Conservation (phyloP, 2,888 invertebrate genomes). For the Rhimphoctona megacephalus region DNA sequence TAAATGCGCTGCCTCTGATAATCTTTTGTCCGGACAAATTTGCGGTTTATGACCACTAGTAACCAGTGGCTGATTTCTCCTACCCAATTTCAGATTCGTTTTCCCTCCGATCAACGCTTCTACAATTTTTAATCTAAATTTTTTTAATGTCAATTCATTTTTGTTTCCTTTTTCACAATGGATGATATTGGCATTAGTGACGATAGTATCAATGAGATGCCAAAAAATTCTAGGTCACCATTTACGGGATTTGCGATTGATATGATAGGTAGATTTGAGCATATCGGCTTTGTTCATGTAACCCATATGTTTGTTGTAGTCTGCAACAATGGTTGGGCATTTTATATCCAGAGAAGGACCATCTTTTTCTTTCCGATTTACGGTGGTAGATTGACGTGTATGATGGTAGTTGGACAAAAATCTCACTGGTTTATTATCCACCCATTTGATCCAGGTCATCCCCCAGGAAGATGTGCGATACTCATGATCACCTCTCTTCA, state of each 20-base stretch:
- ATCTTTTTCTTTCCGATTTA: constrained; percentile 23
- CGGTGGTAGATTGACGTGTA: constrained; percentile 2
- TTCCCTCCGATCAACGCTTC: not conserved
- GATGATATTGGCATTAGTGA: constrained; percentile 7
- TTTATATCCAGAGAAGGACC: constrained; percentile 1
- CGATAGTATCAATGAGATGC: constrained; percentile 5
- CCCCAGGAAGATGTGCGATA: constrained; percentile 8
- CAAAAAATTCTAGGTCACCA: constrained; percentile 37
- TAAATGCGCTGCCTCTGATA: not conserved
- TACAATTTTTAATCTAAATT: constrained; percentile 19
- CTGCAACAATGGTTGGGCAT: not conserved
- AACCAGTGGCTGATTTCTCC: not conserved
- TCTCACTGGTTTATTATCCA: constrained; percentile 12
- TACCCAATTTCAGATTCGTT: not conserved
- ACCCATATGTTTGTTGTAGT: constrained; percentile 40
- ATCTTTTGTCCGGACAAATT: not conserved
- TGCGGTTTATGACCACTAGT: not conserved
- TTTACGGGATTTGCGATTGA: constrained; percentile 39
- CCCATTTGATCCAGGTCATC: constrained; percentile 21
- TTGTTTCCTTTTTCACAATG: not conserved
- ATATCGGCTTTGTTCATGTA: constrained; percentile 27
- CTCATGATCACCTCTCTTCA: not conserved
- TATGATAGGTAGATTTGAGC: constrained; percentile 10
- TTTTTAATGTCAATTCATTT: not conserved
- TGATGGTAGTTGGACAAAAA: constrained; percentile 30